phyloP scores from a whole-genome alignment of 2,797 vertebrate species.

The Crocodylus rhombifer region DNA sequence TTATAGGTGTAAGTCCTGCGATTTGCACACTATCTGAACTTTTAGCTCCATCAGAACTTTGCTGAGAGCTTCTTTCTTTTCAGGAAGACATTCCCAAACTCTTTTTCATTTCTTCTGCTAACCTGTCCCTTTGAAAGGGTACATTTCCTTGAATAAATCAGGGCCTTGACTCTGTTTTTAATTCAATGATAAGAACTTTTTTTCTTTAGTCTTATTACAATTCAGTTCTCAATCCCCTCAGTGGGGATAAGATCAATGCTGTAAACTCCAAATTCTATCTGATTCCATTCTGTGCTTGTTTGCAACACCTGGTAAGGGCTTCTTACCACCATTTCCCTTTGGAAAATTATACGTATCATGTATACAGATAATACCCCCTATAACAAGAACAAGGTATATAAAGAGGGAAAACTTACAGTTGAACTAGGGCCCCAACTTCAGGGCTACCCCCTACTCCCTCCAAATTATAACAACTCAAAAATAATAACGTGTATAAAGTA shows the following conservation, averaged over 20 bases:
- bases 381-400: too few species aligned
- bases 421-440: too few species aligned
- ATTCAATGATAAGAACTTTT: not conserved
- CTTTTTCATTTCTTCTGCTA: not conserved
- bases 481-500: too few species aligned
- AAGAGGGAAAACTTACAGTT: too few species aligned
- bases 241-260: not conserved
- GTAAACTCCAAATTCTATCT: not conserved
- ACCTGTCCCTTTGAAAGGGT: not conserved
- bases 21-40: accelerated
- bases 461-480: too few species aligned
- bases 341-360: too few species aligned
- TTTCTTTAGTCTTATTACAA: not conserved
- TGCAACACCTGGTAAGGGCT: not conserved
- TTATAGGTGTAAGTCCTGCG: too few species aligned
- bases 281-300: not conserved
- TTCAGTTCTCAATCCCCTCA: not conserved
- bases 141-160: not conserved
- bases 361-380: too few species aligned
- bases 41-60: not conserved
- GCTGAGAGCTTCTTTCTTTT: not conserved
- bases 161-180: not conserved
- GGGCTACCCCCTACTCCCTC: too few species aligned
- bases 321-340: too few species aligned
- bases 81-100: not conserved